phyloP scores from a whole-genome alignment of 2,888 invertebrate species.

The Agapostemon virescens region DNA sequence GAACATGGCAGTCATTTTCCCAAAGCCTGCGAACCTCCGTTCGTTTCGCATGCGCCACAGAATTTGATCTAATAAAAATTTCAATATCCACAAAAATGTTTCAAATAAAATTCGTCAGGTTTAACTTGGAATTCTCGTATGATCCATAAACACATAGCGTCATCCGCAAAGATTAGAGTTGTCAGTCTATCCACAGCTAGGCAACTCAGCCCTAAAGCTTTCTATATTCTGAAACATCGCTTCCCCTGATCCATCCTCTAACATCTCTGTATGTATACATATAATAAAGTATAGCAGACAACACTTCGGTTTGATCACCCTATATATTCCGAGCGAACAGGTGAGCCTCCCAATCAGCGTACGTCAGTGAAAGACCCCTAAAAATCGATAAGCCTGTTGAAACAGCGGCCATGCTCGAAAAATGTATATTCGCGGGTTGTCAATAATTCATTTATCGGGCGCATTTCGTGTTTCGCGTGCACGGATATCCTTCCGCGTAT shows the following conservation, averaged over 20 bases:
- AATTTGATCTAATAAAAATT: no score
- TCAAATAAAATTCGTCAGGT: no score
- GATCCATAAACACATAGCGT: no score
- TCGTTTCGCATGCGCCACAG: no score
- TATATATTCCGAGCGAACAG: neutral
- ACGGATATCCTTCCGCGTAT: neutral
- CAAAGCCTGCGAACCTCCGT: no score
- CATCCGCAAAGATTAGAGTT: neutral
- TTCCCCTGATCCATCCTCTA: neutral
- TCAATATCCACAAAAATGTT: no score
- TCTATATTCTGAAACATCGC: no score
- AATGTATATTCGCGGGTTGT: neutral
- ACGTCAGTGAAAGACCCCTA: neutral
- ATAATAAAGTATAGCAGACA: no score
- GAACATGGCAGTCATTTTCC: no score
- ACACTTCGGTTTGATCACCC: neutral
- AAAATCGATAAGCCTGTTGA: neutral
- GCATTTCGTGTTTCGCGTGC: neutral
- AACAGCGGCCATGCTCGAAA: neutral
- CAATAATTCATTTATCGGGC: neutral
- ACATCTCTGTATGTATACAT: no score
- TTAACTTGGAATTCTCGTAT: no score
- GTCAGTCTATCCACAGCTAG: neutral
- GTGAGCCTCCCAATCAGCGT: neutral
- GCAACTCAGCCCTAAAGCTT: neutral